Percentiles rank a stretch among this genome's conserved stretches.
Evolutionary conservation across 2,888 invertebrate genomes (phyloP).

Genomic region (Xestia c-nigrum): DNA sequence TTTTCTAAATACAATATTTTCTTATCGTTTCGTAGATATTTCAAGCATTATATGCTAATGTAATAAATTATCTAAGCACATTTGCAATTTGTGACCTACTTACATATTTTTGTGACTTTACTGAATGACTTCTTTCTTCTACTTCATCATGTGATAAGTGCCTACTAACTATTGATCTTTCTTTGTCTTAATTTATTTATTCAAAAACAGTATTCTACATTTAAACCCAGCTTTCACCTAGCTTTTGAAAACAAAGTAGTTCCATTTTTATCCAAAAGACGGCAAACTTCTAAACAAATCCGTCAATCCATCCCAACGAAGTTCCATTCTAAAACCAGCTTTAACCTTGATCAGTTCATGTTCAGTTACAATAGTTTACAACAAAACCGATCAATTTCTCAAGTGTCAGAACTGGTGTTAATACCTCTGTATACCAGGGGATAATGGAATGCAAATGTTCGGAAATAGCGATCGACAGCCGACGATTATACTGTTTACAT

Average conservation of each 20-base stretch:
- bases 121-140: too few relatives aligned
- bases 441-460: slow-evolving; percentile 64
- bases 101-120: neutral
- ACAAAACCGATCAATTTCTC: slow-evolving; percentile 33
- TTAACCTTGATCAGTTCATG: slow-evolving; percentile 22
- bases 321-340: slow-evolving; percentile 31
- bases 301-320: slow-evolving; percentile 14
- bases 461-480: slow-evolving; percentile 54
- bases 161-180: neutral
- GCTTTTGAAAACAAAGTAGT: neutral
- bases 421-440: slow-evolving; percentile 34
- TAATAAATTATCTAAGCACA: neutral
- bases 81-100: neutral
- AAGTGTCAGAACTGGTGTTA: slow-evolving; percentile 28
- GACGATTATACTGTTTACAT: slow-evolving; percentile 56
- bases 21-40: neutral
- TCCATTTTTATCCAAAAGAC: slow-evolving; percentile 1
- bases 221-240: neutral
- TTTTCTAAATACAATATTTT: neutral
- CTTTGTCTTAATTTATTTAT: neutral
- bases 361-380: slow-evolving; percentile 38
- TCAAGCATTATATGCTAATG: too few relatives aligned
- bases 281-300: slow-evolving; percentile 3
- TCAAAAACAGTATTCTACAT: neutral
- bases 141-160: too few relatives aligned